phyloP scores from a whole-genome alignment of 2,113 vertebrate genomes.

The Mellivora capensis region DNA sequence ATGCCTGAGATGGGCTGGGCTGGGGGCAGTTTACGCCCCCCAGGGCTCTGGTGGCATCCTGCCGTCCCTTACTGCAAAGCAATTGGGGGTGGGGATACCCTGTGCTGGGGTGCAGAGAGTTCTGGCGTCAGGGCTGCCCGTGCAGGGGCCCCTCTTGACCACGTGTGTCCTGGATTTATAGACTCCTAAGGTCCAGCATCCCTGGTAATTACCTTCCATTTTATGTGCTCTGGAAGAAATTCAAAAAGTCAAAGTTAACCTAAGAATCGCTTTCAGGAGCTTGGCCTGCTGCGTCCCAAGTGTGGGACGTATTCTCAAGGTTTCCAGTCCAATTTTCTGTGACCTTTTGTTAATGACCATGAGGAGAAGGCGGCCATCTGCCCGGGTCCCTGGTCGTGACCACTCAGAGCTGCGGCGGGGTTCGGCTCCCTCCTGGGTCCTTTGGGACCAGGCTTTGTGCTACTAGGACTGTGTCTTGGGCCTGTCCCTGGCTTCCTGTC shows the following conservation, averaged over 20 bases:
- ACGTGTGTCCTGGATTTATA: not conserved
- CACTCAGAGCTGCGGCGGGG: fast-evolving
- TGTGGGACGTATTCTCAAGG: not conserved
- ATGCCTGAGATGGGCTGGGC: fast-evolving
- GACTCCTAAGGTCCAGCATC: not conserved
- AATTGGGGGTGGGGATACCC: fast-evolving
- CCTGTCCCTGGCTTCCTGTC: not conserved
- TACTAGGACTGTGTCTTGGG: not conserved
- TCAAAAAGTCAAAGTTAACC: not conserved
- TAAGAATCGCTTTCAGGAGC: not conserved
- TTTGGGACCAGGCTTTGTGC: not conserved
- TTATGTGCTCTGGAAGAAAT: not conserved
- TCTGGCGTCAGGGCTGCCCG: fast-evolving
- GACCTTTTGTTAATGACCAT: not conserved
- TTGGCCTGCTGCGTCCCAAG: not conserved
- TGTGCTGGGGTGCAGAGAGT: not conserved
- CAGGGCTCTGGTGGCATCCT: fast-evolving
- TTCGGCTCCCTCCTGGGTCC: not conserved
- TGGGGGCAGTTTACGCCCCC: not conserved
- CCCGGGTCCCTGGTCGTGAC: not conserved
- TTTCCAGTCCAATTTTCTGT: not conserved
- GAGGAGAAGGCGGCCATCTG: fast-evolving
- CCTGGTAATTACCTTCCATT: not conserved
- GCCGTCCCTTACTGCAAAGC: too few species aligned
- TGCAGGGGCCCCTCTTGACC: not conserved